Evolutionary conservation across 2,888 invertebrate species (phyloP), one percentile per base, ranked within the genome.

Genomic region (Oxystoma pomonae): DNA sequence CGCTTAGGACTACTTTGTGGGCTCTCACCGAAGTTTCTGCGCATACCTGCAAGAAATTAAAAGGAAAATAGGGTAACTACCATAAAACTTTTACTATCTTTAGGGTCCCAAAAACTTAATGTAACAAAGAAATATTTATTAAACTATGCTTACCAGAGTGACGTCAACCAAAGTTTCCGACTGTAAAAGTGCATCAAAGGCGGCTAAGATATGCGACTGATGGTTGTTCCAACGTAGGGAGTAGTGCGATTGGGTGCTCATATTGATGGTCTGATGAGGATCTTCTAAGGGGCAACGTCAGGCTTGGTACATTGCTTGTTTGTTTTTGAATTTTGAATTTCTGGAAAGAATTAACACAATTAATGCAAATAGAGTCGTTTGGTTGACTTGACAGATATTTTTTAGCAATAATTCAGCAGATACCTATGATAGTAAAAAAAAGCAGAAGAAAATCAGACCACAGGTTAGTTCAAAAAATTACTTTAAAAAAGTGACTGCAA

Each of bases 151-250:
- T 35, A 35, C 93, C 68, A 95, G 85, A 17, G 95, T 94, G 64
- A 95, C 94, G 79, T 95, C 95, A 65, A 94, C 94, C 61, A 94
- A 86, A 7, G 90, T 88, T 82, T 94, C 94, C 19, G 90, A 90
- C 76, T 93, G 91, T 67, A 94, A 85, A 66, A 95, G 85, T n/a
- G 90, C 89, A 76, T 94, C 94, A 82, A 96, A 94, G 59, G 94
- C 90, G 74, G 90, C 87, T 71, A 94, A 85, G 76, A 96, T 88
- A 81, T 95, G 93, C 72, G 87, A 87, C 80, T 92, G 93, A 84
- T 95, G 95, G 83, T 94, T 94, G 85, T 94, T 94, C 95, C 95
- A 96, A 81, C 93, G 87, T 76, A 95, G 85, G 78, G 93, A 94
- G 82, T 94, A 95, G 81, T 94, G 93, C 78, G 93, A 92, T 81